Evolutionary conservation across 2,797 vertebrate species (phyloP).

Genomic region (Enteromius fasciolatus): DNA sequence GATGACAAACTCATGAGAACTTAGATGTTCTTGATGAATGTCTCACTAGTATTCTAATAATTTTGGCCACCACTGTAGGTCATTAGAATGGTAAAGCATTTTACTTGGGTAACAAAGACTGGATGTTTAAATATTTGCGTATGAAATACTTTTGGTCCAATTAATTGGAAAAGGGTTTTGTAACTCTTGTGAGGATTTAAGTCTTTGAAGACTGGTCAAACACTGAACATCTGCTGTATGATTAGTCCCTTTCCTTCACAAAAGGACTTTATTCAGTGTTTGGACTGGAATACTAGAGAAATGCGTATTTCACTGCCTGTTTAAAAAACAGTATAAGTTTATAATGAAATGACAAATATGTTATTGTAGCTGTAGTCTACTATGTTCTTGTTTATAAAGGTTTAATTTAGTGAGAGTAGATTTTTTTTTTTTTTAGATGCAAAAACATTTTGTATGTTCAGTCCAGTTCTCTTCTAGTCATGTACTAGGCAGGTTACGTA

Average conservation of each 20-base stretch:
- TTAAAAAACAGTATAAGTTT: neutral
- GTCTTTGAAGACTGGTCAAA: constrained; percentile 4
- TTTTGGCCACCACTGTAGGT: neutral
- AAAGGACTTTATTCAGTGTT: neutral
- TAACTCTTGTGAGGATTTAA: neutral
- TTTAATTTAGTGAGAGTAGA: neutral
- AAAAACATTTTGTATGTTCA: neutral
- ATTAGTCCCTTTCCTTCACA: neutral
- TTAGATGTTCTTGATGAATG: neutral
- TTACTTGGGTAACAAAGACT: neutral
- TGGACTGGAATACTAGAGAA: constrained; percentile 3
- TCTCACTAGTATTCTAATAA: neutral
- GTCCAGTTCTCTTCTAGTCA: neutral
- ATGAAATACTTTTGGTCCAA: constrained; percentile 3
- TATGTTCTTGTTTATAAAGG: neutral
- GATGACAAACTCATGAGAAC: neutral
- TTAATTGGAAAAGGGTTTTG: neutral
- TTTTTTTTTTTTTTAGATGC: neutral
- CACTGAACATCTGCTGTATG: constrained; percentile 20
- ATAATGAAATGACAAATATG: neutral
- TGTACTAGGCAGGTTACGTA: neutral
- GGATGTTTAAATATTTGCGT: neutral
- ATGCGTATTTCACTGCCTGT: neutral
- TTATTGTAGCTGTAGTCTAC: neutral
- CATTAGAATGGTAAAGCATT: constrained; percentile 6